Evolutionary conservation across 2,888 invertebrate species (phyloP), one percentile per base, ranked within the genome.

Genomic region (Seira ritae): DNA sequence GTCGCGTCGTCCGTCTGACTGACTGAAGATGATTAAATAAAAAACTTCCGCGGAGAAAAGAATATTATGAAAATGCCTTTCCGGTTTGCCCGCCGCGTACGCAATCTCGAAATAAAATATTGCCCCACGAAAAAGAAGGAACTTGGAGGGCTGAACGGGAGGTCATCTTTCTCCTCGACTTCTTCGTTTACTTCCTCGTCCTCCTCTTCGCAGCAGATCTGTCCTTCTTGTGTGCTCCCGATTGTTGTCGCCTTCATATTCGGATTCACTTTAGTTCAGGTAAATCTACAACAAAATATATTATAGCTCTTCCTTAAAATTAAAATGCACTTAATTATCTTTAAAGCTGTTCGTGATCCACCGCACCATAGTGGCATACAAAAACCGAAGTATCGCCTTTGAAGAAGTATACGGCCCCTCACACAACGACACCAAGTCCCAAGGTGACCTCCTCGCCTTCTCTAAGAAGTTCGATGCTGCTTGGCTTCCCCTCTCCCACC

Each of bases 11-110:
- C n/a, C n/a, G n/a, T n/a, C n/a, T n/a, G n/a, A n/a, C n/a, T n/a
- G n/a, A n/a, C n/a, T n/a, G n/a, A n/a, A n/a, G n/a, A n/a, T n/a
- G n/a, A n/a, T n/a, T n/a, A n/a, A n/a, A n/a, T n/a, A n/a, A n/a
- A n/a, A n/a, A n/a, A n/a, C n/a, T n/a, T n/a, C n/a, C n/a, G n/a
- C n/a, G n/a, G n/a, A 42, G 12, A 42, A 42, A 42, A 42, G 12
- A 12, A 42, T 80, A 90, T 72, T 90, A 90, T 0, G 23, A 80
- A 73, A 23, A 84, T 84, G 84, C 84, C 86, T 19, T 77, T 86
- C 42, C 72, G 86, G 65, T 82, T 86, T 31, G 84, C 78, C 23
- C 75, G 75, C 19, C 84, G 86, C 15, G 86, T 86, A 62, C 79
- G 86, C 20, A 84, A 86, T 72, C 74, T 86, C 8, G 86, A 86